These are phyloP conservation scores for Sphyrna mokarran DNA, from an alignment of 2,113 vertebrate genomes.

Conservation along the genomic window DNA sequence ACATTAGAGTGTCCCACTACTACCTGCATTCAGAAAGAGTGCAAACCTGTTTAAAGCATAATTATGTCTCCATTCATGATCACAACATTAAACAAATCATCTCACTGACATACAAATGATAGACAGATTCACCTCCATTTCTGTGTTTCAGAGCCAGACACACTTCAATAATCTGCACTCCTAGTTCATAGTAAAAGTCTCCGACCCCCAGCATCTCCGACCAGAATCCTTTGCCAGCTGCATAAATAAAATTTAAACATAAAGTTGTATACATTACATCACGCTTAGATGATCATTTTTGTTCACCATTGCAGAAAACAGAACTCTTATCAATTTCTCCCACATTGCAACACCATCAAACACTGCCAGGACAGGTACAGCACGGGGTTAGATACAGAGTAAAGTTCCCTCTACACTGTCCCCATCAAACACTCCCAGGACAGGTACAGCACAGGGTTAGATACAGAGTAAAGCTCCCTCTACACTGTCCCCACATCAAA, in stretches of 20 bases:
- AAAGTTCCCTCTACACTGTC: neutral
- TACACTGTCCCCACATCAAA: neutral
- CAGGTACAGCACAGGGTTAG: neutral
- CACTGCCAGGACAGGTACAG: slow-evolving; percentile 1
- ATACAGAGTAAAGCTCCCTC: neutral
- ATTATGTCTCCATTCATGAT: neutral
- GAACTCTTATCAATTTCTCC: neutral
- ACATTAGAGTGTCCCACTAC: neutral
- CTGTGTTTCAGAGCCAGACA: slow-evolving; percentile 89
- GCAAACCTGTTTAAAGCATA: neutral
- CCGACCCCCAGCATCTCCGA: slow-evolving; percentile 95
- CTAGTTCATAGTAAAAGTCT: slow-evolving; percentile 94
- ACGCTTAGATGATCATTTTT: neutral
- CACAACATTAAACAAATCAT: neutral
- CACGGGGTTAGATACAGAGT: neutral
- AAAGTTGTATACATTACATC: neutral
- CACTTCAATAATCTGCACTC: slow-evolving; percentile 92
- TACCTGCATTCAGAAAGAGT: neutral
- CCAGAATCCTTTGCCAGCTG: slow-evolving; percentile 97
- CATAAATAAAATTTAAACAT: slow-evolving; percentile 16
- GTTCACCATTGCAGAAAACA: neutral
- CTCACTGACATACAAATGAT: neutral
- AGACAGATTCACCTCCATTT: slow-evolving; percentile 75
- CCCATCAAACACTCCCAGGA: neutral
- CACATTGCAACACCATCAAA: neutral